Evolutionary conservation across 2,797 vertebrate genomes (phyloP).

Genomic region (Gallinago stenura): DNA sequence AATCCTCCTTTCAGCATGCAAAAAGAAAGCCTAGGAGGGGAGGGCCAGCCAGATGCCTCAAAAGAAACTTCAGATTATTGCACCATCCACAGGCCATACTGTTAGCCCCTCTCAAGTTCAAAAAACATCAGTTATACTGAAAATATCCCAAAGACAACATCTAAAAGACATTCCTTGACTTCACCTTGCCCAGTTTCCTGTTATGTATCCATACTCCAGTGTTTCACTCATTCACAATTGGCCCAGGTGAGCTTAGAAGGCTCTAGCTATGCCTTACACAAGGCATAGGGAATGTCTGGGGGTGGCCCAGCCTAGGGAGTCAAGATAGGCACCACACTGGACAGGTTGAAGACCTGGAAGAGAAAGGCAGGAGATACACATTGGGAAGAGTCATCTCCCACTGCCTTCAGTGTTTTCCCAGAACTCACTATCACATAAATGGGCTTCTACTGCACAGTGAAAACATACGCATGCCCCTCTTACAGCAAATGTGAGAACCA

Average conservation of each 20-base stretch:
- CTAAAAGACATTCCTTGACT: background rate
- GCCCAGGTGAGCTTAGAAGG: background rate
- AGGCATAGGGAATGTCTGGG: background rate
- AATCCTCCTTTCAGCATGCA: background rate
- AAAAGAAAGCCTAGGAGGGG: background rate
- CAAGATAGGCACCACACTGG: background rate
- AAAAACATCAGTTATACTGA: background rate
- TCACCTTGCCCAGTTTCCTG: background rate
- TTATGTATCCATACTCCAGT: background rate
- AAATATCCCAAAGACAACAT: background rate
- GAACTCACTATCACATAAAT: background rate
- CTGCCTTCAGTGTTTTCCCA: background rate
- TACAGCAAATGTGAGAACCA: background rate
- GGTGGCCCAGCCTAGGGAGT: rapidly evolving
- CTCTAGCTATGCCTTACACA: background rate
- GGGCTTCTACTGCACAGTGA: background rate
- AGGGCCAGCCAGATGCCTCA: background rate
- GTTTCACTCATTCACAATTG: background rate
- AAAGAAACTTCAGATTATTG: background rate
- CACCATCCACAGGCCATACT: background rate
- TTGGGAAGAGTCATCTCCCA: background rate
- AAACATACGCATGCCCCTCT: background rate
- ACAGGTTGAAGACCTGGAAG: background rate
- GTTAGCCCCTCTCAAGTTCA: background rate
- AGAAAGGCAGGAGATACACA: background rate